phyloP scores from a whole-genome alignment of 2,113 vertebrate species.

The Apodemus speciosus region DNA sequence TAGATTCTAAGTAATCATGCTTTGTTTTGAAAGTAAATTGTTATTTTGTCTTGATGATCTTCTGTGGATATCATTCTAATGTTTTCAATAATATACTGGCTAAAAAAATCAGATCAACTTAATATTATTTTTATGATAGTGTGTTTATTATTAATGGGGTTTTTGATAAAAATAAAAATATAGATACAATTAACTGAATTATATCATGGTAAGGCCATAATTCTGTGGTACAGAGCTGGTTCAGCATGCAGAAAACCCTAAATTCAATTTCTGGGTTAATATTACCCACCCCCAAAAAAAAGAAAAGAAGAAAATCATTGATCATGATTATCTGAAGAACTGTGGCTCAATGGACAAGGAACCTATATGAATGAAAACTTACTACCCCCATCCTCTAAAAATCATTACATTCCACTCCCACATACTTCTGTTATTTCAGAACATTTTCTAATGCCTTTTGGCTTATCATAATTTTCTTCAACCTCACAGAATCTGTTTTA shows the following conservation, averaged over 20 bases:
- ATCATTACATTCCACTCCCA: background rate
- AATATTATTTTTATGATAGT: background rate
- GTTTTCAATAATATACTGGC: slow-evolving; percentile 38
- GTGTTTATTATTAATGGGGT: background rate
- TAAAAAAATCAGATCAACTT: background rate
- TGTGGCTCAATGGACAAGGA: background rate
- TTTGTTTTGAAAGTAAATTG: slow-evolving; percentile 49
- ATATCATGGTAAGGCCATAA: background rate
- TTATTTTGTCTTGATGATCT: slow-evolving; percentile 17
- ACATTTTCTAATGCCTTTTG: background rate
- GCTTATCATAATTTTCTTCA: background rate
- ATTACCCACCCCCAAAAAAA: background rate
- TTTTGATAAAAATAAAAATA: background rate
- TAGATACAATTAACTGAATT: background rate
- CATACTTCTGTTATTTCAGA: background rate
- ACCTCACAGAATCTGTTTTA: background rate
- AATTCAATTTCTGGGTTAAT: background rate
- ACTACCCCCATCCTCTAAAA: background rate
- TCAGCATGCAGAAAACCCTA: background rate
- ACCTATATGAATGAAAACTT: background rate
- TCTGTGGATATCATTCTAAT: background rate
- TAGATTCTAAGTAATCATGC: slow-evolving; percentile 63
- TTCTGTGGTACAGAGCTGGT: background rate
- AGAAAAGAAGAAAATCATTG: background rate
- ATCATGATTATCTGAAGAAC: background rate